Evolutionary conservation across 2,797 vertebrate genomes (phyloP).

Genomic region (Nyctalus aviator): DNA sequence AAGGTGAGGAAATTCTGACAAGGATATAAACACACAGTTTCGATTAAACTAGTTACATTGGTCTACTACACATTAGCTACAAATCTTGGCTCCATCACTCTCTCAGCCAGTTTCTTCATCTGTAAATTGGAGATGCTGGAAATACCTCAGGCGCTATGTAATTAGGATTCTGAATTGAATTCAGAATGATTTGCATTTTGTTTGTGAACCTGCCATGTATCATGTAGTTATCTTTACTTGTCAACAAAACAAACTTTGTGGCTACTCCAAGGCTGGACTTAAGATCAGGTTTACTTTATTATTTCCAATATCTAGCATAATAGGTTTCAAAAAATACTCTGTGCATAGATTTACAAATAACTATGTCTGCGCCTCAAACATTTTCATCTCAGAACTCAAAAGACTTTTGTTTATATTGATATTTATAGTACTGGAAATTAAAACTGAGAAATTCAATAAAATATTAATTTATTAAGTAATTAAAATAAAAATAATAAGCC

Average conservation of each 20-base stretch:
- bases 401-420: neutral
- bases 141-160: neutral
- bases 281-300: neutral
- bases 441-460: neutral
- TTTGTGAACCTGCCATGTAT: neutral
- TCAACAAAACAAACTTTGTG: neutral
- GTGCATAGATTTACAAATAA: neutral
- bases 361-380: neutral
- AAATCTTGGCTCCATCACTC: neutral
- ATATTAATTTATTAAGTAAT: neutral
- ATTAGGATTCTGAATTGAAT: neutral
- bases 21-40: neutral
- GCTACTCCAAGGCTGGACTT: neutral
- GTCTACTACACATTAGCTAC: neutral
- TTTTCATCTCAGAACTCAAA: neutral
- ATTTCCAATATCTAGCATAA: neutral
- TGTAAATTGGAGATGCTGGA: neutral
- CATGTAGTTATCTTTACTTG: neutral
- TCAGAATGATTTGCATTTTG: constrained; percentile 14
- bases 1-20: neutral
- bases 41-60: neutral
- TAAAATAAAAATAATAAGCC: constrained; percentile 1
- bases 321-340: neutral
- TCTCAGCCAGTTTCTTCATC: neutral
- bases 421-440: constrained; percentile 3